These are phyloP conservation scores for Nerophis lumbriciformis DNA, from an alignment of 2,113 vertebrate species.

Conservation along the genomic window DNA sequence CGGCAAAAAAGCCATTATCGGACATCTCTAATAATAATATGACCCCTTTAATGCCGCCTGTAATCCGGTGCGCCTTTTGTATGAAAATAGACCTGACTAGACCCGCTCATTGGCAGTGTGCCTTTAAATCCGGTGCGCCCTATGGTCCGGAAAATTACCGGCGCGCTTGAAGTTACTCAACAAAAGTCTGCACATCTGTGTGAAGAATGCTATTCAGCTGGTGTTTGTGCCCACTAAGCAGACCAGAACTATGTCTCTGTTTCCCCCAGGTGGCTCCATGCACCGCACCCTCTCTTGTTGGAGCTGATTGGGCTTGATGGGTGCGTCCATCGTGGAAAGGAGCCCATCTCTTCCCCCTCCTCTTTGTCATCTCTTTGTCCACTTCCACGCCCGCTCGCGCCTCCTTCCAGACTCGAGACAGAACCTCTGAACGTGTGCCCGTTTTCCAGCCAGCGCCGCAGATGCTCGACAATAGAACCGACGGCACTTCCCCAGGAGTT, in stretches of 20 bases:
- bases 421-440: conserved; percentile 12
- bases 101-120: too few relatives aligned
- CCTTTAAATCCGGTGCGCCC: too few relatives aligned
- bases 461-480: conserved; percentile 44
- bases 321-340: conserved; percentile 54
- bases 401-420: conserved; percentile 29
- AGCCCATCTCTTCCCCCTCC: conserved; percentile 52
- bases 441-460: conserved; percentile 11
- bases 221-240: neutral
- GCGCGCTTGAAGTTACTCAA: neutral
- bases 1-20: too few relatives aligned
- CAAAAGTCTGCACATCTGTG: neutral
- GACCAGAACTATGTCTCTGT: neutral
- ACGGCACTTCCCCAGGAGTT: conserved; percentile 46
- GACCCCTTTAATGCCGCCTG: too few relatives aligned
- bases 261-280: conserved; percentile 57
- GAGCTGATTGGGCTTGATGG: conserved; percentile 65
- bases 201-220: neutral
- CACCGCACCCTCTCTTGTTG: conserved; percentile 59
- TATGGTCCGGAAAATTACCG: neutral
- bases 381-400: conserved; percentile 32
- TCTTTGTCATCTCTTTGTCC: conserved; percentile 62
- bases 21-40: too few relatives aligned
- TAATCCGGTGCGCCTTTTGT: too few relatives aligned
- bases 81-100: too few relatives aligned